These are phyloP conservation scores for Lathronympha strigana DNA, from an alignment of 2,888 invertebrate species.

Conservation along the genomic window DNA sequence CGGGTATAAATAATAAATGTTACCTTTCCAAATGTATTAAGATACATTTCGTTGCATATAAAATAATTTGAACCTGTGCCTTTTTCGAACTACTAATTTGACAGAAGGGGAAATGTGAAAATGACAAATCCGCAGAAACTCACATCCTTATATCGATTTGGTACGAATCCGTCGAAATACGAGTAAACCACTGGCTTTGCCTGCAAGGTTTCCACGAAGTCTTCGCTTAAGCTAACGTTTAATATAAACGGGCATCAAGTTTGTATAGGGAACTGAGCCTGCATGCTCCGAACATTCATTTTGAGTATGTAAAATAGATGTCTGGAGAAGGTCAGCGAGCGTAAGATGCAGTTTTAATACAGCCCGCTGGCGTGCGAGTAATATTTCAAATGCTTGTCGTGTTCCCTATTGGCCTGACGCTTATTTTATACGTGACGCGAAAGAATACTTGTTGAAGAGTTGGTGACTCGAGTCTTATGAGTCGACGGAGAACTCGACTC, in stretches of 20 bases:
- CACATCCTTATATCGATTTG: too few relatives aligned
- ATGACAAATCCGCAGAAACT: too few relatives aligned
- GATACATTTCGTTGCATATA: too few relatives aligned
- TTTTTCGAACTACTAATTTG: too few relatives aligned
- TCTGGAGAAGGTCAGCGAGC: conserved; percentile 49
- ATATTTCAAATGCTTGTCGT: conserved; percentile 73
- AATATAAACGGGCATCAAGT: conserved; percentile 27
- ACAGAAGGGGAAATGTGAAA: too few relatives aligned
- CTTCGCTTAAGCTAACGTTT: neutral
- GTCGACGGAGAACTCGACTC: neutral
- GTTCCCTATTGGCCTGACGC: conserved; percentile 68
- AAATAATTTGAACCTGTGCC: too few relatives aligned
- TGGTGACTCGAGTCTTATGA: neutral
- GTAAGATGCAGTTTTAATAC: conserved; percentile 72
- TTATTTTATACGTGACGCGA: conserved; percentile 76
- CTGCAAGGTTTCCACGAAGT: too few relatives aligned
- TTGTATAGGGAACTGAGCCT: conserved; percentile 17
- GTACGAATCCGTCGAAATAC: too few relatives aligned
- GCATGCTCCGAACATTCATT: conserved; percentile 38
- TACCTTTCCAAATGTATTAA: too few relatives aligned
- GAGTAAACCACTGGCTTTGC: too few relatives aligned
- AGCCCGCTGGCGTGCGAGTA: conserved; percentile 57
- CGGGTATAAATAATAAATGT: too few relatives aligned
- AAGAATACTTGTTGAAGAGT: conserved; percentile 61
- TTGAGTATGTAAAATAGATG: conserved; percentile 47